These are phyloP conservation scores for Tragelaphus buxtoni DNA, from an alignment of 2,113 vertebrate genomes.

Conservation along the genomic window DNA sequence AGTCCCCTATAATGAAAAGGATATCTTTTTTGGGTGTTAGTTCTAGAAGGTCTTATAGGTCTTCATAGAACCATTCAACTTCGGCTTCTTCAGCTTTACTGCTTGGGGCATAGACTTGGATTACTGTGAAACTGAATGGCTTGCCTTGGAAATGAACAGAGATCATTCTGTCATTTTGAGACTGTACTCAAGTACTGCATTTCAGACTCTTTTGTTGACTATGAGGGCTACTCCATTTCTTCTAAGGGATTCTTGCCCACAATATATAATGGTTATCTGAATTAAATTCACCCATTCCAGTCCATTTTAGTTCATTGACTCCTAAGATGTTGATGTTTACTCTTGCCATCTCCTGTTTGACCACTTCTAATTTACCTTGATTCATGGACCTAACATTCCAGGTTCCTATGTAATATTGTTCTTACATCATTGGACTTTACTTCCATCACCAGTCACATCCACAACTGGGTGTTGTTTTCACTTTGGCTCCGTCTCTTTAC, in stretches of 20 bases:
- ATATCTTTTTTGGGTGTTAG: background rate
- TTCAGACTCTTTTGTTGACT: background rate
- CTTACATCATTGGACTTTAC: background rate
- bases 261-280: background rate
- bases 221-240: background rate
- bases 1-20: too few species aligned
- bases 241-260: background rate
- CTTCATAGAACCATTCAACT: background rate
- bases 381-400: background rate
- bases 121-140: background rate
- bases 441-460: background rate
- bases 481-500: background rate
- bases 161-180: background rate
- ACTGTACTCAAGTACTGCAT: background rate
- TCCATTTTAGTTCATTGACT: background rate
- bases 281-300: background rate
- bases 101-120: background rate
- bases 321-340: background rate
- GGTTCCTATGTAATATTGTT: background rate
- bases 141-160: background rate
- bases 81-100: background rate
- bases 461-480: background rate
- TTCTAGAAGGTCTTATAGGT: background rate
- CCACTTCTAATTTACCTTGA: background rate
- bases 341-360: background rate